Base-by-base conservation (phyloP, 1,140 invertebrate species). In the Philotrypesis tridentata region DNA sequence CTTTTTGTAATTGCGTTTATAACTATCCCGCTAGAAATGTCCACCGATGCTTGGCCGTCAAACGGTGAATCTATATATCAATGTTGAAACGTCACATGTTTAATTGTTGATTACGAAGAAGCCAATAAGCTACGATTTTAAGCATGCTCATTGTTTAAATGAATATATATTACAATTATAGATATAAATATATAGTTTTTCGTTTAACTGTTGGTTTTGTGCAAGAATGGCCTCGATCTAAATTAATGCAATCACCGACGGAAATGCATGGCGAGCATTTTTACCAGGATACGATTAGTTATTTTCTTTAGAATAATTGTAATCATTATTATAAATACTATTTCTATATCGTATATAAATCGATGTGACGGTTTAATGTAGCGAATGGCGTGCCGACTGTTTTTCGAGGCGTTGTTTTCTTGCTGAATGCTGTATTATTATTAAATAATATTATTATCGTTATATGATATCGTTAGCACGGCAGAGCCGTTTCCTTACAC, bases 311-410 rank as follows among this genome's bases (percentile, higher is more conserved):
- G 21, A 65, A 83, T 84, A 55, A 82, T 86, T 80, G 81, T 83
- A 80, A 79, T 72, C 82, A 76, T 74, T 85, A 82, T 80, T 67
- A 83, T 84, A 68, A 80, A 55, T 81, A 75, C 72, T 83, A 80
- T 82, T 72, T 37, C 82, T 84, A 71, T 82, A 84, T 61, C 82
- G 65, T 43, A 86, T 84, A 80, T 9, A 9, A 37, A 81, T 82
- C 78, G 84, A 80, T 82, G 81, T 75, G 29, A 71, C 67, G 83
- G 80, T 82, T 83, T 67, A 75, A 74, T 86, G 84, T 86, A 17
- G 61, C 61, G 33, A 80, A 74, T 55, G 23, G 71, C 72, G 61
- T 37, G 73, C 73, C 73, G 67, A 82, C 67, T 82, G 80, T 63
- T 78, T 73, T 82, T 78, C 27, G 70, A 67, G 31, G 67, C 55